Conservation (phyloP, 2,113 vertebrate species). For the Cygnus buccinator region DNA sequence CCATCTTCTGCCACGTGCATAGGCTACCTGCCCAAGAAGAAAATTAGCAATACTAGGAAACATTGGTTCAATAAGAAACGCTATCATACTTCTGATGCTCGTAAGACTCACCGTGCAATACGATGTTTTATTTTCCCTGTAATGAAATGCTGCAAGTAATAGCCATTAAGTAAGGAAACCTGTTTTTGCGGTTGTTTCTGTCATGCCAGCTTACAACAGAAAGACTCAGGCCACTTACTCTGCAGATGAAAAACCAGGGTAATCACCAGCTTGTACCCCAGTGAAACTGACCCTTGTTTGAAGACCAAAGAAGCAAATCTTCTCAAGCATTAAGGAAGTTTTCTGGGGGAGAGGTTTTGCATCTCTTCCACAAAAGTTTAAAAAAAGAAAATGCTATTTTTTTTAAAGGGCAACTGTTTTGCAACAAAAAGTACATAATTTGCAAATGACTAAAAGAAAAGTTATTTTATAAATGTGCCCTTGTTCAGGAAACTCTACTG, state of each 20-base stretch:
- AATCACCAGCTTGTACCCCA: not conserved
- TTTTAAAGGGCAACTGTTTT: not conserved
- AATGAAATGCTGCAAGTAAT: not conserved
- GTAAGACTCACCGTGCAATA: not conserved
- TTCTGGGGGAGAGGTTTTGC: not conserved
- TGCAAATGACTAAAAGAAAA: not conserved
- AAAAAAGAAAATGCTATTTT: not conserved
- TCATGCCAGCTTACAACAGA: not conserved
- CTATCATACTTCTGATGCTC: not conserved
- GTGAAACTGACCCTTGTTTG: not conserved
- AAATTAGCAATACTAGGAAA: not conserved
- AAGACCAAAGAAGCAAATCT: not conserved
- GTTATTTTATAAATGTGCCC: not conserved
- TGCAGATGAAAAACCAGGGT: not conserved
- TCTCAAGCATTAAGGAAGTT: not conserved
- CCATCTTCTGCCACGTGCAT: not conserved
- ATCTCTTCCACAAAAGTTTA: not conserved
- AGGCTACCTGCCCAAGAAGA: not conserved
- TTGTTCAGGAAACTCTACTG: not conserved
- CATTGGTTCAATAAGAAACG: not conserved
- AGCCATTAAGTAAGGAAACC: not conserved
- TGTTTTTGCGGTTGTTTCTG: not conserved
- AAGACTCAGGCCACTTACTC: not conserved
- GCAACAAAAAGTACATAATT: not conserved
- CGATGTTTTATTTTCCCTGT: not conserved